These are phyloP conservation scores for Pholis gunnellus DNA, from an alignment of 2,113 vertebrate species.

Conservation along the genomic window DNA sequence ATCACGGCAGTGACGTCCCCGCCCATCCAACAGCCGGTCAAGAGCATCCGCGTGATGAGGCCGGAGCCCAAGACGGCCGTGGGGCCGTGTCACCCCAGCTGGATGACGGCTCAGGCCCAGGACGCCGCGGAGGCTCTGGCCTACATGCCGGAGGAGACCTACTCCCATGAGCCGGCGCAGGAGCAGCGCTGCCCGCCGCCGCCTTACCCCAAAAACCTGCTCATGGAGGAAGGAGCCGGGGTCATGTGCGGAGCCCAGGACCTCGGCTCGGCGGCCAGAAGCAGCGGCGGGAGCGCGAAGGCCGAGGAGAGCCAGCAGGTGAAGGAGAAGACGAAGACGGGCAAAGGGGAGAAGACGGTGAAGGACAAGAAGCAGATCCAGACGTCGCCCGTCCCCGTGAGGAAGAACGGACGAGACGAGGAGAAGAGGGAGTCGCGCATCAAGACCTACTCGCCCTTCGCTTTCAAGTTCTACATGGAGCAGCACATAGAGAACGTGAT, in stretches of 20 bases:
- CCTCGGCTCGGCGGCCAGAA: constrained; percentile 48
- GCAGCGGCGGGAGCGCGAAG: constrained; percentile 75
- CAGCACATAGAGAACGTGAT: constrained; percentile 98
- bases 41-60: constrained; percentile 95
- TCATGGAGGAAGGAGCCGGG: constrained; percentile 85
- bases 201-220: constrained; percentile 93
- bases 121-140: constrained; percentile 86
- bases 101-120: constrained; percentile 86
- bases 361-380: constrained; percentile 99
- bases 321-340: constrained; percentile 86
- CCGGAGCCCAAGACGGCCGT: constrained; percentile 98
- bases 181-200: constrained; percentile 93
- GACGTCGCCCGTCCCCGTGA: constrained; percentile 93
- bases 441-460: constrained; percentile 97
- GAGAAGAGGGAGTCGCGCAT: constrained; percentile 97
- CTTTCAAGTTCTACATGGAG: constrained; percentile 99
- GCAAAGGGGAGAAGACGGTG: constrained; percentile 87
- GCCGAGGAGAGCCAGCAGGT: constrained; percentile 73
- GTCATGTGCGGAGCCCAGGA: constrained; percentile 70
- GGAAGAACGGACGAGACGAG: constrained; percentile 92
- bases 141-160: constrained; percentile 84
- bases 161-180: constrained; percentile 86
- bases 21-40: constrained; percentile 96
- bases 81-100: constrained; percentile 94
- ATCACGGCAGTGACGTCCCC: constrained; percentile 94